Evolutionary conservation across 2,888 invertebrate genomes (phyloP).

Genomic region (Caenorhabditis macrosperma): DNA sequence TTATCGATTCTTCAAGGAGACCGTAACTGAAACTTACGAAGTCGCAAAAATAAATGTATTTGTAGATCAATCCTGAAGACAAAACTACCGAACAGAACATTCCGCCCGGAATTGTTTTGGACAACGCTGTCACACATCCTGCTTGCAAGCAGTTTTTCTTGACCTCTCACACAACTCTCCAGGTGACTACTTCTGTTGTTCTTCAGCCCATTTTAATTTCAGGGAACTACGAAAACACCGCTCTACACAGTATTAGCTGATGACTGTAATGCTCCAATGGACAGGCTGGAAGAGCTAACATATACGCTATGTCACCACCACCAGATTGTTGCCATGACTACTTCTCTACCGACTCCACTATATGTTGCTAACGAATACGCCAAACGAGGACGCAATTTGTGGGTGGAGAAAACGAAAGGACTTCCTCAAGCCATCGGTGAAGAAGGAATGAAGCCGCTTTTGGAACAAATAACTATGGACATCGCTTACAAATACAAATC

Average conservation of each 20-base stretch:
- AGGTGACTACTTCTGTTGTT: constrained; percentile 73
- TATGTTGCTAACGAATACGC: constrained; percentile 75
- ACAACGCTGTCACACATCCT: constrained; percentile 66
- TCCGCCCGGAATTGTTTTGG: constrained; percentile 71
- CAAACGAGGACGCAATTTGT: constrained; percentile 67
- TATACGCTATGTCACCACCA: constrained; percentile 71
- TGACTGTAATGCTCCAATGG: constrained; percentile 67
- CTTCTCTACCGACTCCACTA: constrained; percentile 73
- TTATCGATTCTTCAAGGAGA: constrained; percentile 59
- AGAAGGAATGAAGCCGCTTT: neutral
- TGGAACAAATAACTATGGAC: neutral
- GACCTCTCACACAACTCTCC: constrained; percentile 74
- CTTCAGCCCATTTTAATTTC: neutral
- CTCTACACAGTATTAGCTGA: constrained; percentile 75
- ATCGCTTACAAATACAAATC: neutral
- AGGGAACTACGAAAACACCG: constrained; percentile 77
- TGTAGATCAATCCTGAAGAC: neutral
- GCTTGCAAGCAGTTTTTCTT: constrained; percentile 74
- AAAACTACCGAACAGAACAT: constrained; percentile 68
- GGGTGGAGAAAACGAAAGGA: constrained; percentile 6
- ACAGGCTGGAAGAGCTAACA: constrained; percentile 70
- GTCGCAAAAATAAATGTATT: neutral
- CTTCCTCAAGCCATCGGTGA: neutral
- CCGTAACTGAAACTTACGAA: neutral
- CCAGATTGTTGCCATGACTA: constrained; percentile 72